Percentiles rank a stretch among this genome's conserved stretches.
Evolutionary conservation across 2,797 vertebrate genomes (phyloP).

Genomic region (Pangasius mekongensis): DNA sequence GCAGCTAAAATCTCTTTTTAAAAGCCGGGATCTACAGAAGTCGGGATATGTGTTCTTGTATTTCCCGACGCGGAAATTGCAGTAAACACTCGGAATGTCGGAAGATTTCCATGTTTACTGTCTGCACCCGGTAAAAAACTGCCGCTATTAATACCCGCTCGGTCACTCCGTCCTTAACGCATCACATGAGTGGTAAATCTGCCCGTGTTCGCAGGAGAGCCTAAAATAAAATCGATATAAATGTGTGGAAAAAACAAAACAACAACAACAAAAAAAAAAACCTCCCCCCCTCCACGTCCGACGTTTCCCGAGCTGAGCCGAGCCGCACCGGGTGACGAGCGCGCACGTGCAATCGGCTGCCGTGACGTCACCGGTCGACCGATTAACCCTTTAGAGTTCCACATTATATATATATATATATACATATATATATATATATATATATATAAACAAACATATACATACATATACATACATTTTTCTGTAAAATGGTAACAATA

Average conservation of each 20-base stretch:
- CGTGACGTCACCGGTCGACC: not conserved
- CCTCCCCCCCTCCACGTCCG: not conserved
- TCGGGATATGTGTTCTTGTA: slow-evolving; percentile 25
- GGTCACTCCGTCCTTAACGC: slow-evolving; percentile 16
- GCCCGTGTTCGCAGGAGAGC: not conserved
- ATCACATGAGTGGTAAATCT: slow-evolving; percentile 53
- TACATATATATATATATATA: too few species aligned
- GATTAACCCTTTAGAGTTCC: slow-evolving; percentile 2
- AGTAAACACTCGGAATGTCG: slow-evolving; percentile 41
- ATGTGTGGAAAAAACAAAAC: not conserved
- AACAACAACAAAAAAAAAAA: too few species aligned
- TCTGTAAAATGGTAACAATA: too few species aligned
- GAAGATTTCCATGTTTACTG: slow-evolving; percentile 52
- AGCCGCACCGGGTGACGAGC: not conserved
- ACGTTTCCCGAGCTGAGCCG: not conserved
- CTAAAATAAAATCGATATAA: slow-evolving; percentile 26
- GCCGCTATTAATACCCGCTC: slow-evolving; percentile 52
- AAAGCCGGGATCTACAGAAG: slow-evolving; percentile 43
- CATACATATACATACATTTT: too few species aligned
- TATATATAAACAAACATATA: too few species aligned
- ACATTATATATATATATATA: too few species aligned
- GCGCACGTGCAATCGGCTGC: not conserved
- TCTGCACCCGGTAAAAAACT: slow-evolving; percentile 25
- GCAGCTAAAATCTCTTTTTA: not conserved
- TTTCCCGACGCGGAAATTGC: slow-evolving; percentile 40